Evolutionary conservation across 2,113 vertebrate species (phyloP).

Genomic region (Stegostoma tigrinum): DNA sequence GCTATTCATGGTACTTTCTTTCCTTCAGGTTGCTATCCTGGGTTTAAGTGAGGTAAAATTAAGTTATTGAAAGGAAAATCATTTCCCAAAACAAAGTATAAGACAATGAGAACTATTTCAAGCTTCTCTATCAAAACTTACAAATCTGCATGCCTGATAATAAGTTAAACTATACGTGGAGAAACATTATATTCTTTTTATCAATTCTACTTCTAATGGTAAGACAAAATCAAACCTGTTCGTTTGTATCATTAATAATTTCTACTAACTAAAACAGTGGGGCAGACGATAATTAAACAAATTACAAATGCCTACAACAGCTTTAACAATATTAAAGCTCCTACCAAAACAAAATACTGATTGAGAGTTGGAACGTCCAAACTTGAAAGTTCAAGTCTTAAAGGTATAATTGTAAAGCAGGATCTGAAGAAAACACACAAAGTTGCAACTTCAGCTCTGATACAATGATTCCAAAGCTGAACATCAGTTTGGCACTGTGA

Average conservation of each 20-base stretch:
- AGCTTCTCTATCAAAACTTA: constrained; percentile 1
- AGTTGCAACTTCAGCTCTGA: constrained; percentile 1
- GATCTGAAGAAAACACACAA: not conserved
- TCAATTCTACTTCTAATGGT: constrained; percentile 8
- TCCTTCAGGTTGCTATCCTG: constrained; percentile 35
- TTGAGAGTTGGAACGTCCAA: not conserved
- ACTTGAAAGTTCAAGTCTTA: not conserved
- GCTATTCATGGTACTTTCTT: constrained; percentile 36
- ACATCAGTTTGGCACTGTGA: not conserved
- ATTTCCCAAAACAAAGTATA: not conserved
- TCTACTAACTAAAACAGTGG: constrained; percentile 24
- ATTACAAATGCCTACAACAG: not conserved
- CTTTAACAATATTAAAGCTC: not conserved
- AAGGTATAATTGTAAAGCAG: constrained; percentile 4
- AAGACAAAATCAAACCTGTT: constrained; percentile 19
- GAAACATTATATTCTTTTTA: constrained; percentile 9
- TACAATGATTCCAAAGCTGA: not conserved
- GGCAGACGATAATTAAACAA: not conserved
- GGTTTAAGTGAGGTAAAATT: constrained; percentile 53
- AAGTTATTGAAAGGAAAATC: not conserved
- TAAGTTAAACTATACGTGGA: not conserved
- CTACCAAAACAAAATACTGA: constrained; percentile 21
- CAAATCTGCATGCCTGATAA: constrained; percentile 11
- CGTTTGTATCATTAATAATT: constrained; percentile 13
- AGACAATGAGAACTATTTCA: constrained; percentile 30